Base-by-base conservation (phyloP, 2,888 invertebrate species). In the Macrophya annulata region DNA sequence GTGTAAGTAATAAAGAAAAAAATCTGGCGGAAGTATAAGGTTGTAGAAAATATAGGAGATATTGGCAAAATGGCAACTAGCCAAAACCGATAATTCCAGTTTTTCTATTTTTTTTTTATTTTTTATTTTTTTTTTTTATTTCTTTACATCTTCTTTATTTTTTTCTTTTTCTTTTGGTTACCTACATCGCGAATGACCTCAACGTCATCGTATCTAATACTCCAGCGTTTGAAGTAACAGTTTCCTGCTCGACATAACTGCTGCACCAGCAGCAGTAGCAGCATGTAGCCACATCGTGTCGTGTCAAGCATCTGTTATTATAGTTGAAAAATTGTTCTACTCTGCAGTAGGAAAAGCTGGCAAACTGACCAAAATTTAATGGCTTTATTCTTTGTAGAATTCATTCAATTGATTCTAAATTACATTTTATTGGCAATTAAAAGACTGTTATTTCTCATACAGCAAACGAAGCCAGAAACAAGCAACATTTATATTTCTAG, bases 61-160 rank as follows among this genome's bases (percentile, higher is more conserved):
- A 81, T 81, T 25, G 81, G 62, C 25, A n/a, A 15, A 81, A 62
- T 83, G 83, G 83, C 83, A 71, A 31, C 48, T 12, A 12, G 83
- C 83, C 83, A 83, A 31, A 68, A 68, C 83, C 83, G 83, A 83
- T 83, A 83, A 83, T 83, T 45, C 71, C 68, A 48, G 62, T 81
- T 43, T 40, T 65, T 59, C 43, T 21, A 17, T 62, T 40, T 55
- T 62, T 21, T 81, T 21, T 25, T 62, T 62, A 10, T 10, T 55
- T 2, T 17, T 68, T 37, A 6, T 55, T 25, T 31, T 17, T 51
- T 6, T 17, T 31, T 25, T 31, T 15, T 55, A n/a, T n/a, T n/a
- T n/a, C n/a, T n/a, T n/a, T n/a, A n/a, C n/a, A n/a, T n/a, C n/a
- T n/a, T n/a, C n/a, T n/a, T n/a, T n/a, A n/a, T n/a, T n/a, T 37